Evolutionary conservation across 2,888 invertebrate species (phyloP).

Genomic region (Parnassius glacialis): DNA sequence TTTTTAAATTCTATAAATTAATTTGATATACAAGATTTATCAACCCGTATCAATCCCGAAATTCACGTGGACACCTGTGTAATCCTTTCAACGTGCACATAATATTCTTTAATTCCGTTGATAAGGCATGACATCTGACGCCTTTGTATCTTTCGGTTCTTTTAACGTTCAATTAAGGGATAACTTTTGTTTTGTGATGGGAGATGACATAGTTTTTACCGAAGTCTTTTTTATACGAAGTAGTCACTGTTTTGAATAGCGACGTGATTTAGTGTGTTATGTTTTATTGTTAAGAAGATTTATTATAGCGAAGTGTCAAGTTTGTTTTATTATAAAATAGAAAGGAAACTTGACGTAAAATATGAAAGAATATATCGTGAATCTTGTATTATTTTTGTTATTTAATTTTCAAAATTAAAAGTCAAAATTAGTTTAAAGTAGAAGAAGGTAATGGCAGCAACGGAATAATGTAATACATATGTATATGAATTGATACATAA

Average conservation of each 20-base stretch:
- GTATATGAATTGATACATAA: too few relatives aligned
- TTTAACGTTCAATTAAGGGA: constrained; percentile 71
- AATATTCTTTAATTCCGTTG: constrained; percentile 78
- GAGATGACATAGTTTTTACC: constrained; percentile 69
- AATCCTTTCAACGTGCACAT: constrained; percentile 73
- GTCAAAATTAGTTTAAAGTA: too few relatives aligned
- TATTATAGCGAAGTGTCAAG: constrained; percentile 60
- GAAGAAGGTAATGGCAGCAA: too few relatives aligned
- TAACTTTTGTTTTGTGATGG: constrained; percentile 66
- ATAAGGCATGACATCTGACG: constrained; percentile 77
- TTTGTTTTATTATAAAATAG: not conserved
- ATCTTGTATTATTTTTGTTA: too few relatives aligned
- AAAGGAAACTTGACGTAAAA: not conserved
- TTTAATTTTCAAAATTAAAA: too few relatives aligned
- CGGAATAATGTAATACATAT: too few relatives aligned
- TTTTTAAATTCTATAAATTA: too few relatives aligned
- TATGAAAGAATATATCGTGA: not conserved
- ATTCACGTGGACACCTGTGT: constrained; percentile 70
- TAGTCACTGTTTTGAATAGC: constrained; percentile 72
- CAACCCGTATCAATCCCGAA: constrained; percentile 38
- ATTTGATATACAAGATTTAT: constrained; percentile 5
- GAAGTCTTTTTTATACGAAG: constrained; percentile 43
- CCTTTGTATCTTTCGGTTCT: constrained; percentile 63
- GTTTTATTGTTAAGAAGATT: constrained; percentile 66
- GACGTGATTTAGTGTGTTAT: constrained; percentile 70